A percentile compares a stretch with the other conserved stretches of the same genome.
Evolutionary conservation across 2,797 vertebrate species (phyloP).

Genomic region (Falco naumanni): DNA sequence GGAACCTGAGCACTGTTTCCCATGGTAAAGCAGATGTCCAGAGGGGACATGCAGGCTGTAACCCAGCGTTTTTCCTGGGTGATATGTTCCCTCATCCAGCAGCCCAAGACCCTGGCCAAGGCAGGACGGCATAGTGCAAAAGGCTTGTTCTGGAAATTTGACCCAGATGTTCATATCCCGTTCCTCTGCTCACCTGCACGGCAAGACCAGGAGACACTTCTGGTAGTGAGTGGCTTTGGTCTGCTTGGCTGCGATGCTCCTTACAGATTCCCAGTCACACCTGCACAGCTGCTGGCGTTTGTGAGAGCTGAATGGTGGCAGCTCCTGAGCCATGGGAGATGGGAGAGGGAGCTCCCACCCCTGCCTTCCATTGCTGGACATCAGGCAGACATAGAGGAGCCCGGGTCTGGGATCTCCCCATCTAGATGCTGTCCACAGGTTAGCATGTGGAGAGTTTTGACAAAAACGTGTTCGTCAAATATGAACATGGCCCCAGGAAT

Average conservation of each 20-base stretch:
- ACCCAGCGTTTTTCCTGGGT: neutral
- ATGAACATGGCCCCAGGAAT: neutral
- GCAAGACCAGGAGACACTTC: neutral
- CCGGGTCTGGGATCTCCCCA: rapidly evolving
- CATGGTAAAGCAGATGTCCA: rapidly evolving
- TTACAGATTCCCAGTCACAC: neutral
- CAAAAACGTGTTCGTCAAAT: neutral
- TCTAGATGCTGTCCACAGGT: too few relatives aligned
- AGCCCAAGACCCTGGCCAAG: neutral
- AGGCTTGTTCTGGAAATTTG: neutral
- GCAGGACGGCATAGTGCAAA: neutral
- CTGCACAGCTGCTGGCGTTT: rapidly evolving
- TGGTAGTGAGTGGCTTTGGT: neutral
- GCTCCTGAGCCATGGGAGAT: neutral
- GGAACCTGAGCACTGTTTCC: neutral
- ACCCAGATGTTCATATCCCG: rapidly evolving
- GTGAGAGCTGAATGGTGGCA: rapidly evolving
- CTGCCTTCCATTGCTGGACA: neutral
- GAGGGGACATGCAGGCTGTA: neutral
- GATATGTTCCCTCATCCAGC: neutral
- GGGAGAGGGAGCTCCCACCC: neutral
- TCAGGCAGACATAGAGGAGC: neutral
- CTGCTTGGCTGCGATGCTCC: neutral
- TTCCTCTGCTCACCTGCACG: rapidly evolving
- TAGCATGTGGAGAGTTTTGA: rapidly evolving